Percentiles rank a stretch among this genome's conserved stretches.
Evolutionary conservation across 2,113 vertebrate genomes (phyloP).

Genomic region (Pandion haliaetus): DNA sequence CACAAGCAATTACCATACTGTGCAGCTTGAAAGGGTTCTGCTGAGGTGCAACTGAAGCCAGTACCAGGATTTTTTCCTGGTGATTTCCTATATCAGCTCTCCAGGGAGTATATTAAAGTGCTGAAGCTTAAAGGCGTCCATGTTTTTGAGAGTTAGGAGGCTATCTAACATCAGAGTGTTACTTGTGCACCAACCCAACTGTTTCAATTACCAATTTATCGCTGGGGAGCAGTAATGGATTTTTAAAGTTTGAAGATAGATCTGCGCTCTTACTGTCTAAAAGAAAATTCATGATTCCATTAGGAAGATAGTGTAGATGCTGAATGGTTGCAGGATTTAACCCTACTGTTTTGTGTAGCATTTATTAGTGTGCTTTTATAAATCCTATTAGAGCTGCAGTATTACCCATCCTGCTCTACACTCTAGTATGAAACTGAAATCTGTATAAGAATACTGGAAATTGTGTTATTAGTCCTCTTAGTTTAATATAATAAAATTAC

Average conservation of each 20-base stretch:
- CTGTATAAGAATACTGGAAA: background rate
- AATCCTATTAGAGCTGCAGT: background rate
- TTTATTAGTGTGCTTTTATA: background rate
- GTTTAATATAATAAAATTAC: background rate
- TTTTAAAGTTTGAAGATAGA: background rate
- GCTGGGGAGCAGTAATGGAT: background rate
- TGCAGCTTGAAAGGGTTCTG: background rate
- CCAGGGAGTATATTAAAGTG: background rate
- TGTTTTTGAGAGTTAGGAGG: background rate
- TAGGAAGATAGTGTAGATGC: background rate
- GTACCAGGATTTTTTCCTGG: background rate
- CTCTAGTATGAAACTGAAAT: background rate
- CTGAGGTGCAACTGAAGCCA: background rate
- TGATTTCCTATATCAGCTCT: background rate
- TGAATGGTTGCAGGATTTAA: background rate
- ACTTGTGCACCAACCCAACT: background rate
- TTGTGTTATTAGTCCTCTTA: background rate
- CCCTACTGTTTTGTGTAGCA: background rate
- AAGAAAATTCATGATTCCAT: background rate
- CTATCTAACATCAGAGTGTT: background rate
- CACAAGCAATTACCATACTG: background rate
- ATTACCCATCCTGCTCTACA: background rate
- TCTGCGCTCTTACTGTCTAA: background rate
- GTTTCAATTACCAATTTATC: conserved; percentile 30
- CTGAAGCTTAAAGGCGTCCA: background rate